Evolutionary conservation across 2,797 vertebrate species (phyloP), one percentile per base, ranked within the genome.

Genomic region (Gastrophryne carolinensis): DNA sequence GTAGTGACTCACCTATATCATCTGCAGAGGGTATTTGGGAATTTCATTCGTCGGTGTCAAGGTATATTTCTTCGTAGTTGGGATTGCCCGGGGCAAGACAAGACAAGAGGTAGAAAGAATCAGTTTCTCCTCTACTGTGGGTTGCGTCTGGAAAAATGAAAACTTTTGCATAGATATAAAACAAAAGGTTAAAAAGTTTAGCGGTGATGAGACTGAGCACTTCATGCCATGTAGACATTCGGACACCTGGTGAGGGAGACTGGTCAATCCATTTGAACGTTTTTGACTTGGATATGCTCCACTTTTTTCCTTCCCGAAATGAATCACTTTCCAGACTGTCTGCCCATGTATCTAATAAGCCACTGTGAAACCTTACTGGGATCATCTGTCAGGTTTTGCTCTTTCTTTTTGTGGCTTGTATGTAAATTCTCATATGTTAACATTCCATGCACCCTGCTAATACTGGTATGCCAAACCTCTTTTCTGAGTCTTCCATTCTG

Each of bases 321-420:
- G 12, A 30, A 26, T 72, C 27, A 12, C 21, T 76, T 24, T 58
- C 8, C 26, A 61, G 32, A 61, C 24, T 69, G 62, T 58, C 26
- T 11, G 67, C 30, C 44, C 57, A 63, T 53, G 56, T 21, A 62
- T 23, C 60, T 37, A 49, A 35, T 50, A 37, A 64, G 30, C 17
- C 15, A 63, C 49, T 70, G 74, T 35, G 49, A 56, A 69, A 60
- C 26, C 19, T 64, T 37, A 58, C 53, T 30, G 68, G 52, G 50
- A 72, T 78, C 75, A 78, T 78, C 75, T 72, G 67, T 72, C 68
- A 72, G 75, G 39, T 39, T 70, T 70, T 76, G 35, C 60, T 71
- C 47, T 70, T 63, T 71, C 63, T 64, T 63, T 73, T 62, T 73
- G 63, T 73, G 69, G 71, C 70, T 73, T 62, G 57, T 35, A 79